These are phyloP conservation scores for Poecilia picta DNA, from an alignment of 2,797 vertebrate genomes.

Conservation along the genomic window DNA sequence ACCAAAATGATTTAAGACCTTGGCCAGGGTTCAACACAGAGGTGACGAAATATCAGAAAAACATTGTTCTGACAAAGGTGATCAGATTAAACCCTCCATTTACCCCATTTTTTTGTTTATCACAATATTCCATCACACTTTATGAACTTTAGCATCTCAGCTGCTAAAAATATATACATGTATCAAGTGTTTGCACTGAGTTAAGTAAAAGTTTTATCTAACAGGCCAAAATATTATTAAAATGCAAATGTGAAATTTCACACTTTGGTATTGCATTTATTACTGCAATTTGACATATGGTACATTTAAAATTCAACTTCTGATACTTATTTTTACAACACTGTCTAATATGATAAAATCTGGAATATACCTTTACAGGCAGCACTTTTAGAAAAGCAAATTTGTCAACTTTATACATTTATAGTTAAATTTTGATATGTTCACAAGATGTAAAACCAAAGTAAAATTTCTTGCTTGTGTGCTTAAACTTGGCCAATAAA, in stretches of 20 bases:
- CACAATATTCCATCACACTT: not conserved
- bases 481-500: not conserved
- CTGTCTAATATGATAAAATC: not conserved
- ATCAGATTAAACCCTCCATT: not conserved
- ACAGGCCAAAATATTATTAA: not conserved
- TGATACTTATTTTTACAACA: not conserved
- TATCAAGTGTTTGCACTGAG: not conserved
- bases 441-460: not conserved
- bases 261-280: not conserved
- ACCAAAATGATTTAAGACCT: not conserved
- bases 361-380: not conserved
- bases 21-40: not conserved
- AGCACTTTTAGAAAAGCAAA: not conserved
- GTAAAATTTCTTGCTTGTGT: not conserved
- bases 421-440: not conserved
- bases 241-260: not conserved
- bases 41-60: not conserved
- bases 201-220: not conserved
- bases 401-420: not conserved
- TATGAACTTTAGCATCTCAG: not conserved
- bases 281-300: not conserved
- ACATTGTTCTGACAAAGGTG: not conserved
- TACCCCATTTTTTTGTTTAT: not conserved
- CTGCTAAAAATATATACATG: not conserved
- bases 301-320: not conserved